A percentile compares a stretch with the other conserved stretches of the same genome.
These are phyloP conservation scores for Gadopsis marmoratus DNA, from an alignment of 2,797 vertebrate species.

Conservation along the genomic window DNA sequence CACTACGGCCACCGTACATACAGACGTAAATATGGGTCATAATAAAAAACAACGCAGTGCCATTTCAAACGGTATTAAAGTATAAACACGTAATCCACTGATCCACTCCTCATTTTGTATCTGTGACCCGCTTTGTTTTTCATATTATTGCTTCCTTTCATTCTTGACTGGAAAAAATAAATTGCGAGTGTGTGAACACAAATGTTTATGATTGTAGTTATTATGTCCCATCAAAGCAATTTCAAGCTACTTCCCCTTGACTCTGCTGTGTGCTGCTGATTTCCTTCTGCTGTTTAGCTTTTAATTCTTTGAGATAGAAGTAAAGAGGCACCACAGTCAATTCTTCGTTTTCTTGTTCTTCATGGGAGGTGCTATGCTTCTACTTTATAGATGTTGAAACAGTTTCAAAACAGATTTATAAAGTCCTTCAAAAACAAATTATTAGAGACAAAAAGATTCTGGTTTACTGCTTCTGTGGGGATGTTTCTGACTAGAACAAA, in stretches of 20 bases:
- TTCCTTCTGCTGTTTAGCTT: slow-evolving; percentile 24
- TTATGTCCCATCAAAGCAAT: slow-evolving; percentile 31
- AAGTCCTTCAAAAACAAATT: not conserved
- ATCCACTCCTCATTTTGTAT: not conserved
- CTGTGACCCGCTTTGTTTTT: not conserved
- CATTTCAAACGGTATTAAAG: not conserved
- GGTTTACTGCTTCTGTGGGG: not conserved
- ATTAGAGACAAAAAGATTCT: not conserved
- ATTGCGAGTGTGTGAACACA: slow-evolving; percentile 15
- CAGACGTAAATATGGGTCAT: too few species aligned
- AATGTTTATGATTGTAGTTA: slow-evolving; percentile 19
- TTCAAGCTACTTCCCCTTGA: slow-evolving; percentile 3
- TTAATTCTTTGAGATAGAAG: slow-evolving; percentile 9
- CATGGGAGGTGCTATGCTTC: not conserved
- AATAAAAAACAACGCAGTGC: too few species aligned
- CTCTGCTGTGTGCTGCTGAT: slow-evolving; percentile 27
- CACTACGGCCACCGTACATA: too few species aligned
- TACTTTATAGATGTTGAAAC: not conserved
- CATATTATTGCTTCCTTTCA: slow-evolving; percentile 5
- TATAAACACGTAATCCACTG: not conserved
- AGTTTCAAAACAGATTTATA: not conserved
- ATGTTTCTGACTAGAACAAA: not conserved
- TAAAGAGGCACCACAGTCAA: not conserved
- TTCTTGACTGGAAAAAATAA: slow-evolving; percentile 17
- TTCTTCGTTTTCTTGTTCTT: slow-evolving; percentile 1